phyloP scores from a whole-genome alignment of 2,888 invertebrate genomes.

The Pardosa pseudoannulata region DNA sequence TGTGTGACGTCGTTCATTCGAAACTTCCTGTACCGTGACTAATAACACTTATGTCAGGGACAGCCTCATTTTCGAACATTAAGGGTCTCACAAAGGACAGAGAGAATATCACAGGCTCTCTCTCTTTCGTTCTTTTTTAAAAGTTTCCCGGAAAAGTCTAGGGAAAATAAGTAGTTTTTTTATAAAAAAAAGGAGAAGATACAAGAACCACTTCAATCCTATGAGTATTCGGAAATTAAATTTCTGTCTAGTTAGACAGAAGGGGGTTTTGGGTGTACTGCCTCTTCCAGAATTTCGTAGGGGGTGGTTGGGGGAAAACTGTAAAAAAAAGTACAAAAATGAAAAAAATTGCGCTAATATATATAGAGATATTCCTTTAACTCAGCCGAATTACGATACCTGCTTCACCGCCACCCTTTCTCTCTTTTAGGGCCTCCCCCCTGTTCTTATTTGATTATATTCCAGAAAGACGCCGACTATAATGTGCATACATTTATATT shows the following conservation, averaged over 20 bases:
- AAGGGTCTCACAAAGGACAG: conserved; percentile 31
- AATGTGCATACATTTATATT: conserved; percentile 46
- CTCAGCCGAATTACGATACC: conserved; percentile 54
- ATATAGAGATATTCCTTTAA: conserved; percentile 41
- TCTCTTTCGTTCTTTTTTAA: background rate
- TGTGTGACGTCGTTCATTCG: background rate
- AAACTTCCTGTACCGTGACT: conserved; percentile 27
- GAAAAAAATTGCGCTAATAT: conserved; percentile 44
- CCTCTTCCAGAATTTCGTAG: conserved; percentile 37
- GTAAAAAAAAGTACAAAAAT: conserved; percentile 18
- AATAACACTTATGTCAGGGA: conserved; percentile 34
- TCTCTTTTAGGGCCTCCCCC: background rate
- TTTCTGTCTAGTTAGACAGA: no score
- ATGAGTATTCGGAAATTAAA: no score
- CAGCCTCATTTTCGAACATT: background rate
- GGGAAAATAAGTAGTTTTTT: no score
- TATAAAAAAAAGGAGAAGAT: no score
- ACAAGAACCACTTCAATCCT: no score
- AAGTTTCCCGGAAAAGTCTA: no score
- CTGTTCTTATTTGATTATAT: conserved; percentile 63
- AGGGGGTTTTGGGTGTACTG: background rate
- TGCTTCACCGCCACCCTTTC: background rate
- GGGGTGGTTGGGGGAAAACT: conserved; percentile 26
- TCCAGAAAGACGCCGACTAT: conserved; percentile 29
- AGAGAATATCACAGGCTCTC: conserved; percentile 18